Evolutionary conservation across 2,113 vertebrate species (phyloP), one percentile per base, ranked within the genome.

Genomic region (Cygnus buccinator): DNA sequence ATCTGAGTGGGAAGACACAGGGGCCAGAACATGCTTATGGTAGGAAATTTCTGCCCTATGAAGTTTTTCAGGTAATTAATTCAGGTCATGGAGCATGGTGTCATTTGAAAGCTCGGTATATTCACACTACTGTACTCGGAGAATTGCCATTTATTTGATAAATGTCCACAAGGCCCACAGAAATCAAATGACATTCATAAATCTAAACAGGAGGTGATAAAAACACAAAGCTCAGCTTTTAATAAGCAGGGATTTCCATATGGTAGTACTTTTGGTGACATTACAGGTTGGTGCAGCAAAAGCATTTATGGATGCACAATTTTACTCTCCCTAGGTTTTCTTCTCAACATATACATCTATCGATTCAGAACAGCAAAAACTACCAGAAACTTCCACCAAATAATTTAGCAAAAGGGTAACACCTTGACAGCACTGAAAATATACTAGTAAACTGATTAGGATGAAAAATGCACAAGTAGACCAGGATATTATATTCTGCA

Each of bases 141-240:
- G 58, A 94, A 89, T 76, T 89, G 43, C 21, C 63, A 58, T 92
- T 86, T 89, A 78, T 92, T 90, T 94, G 83, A 97, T 79, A 91
- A 75, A 92, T 68, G 65, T 79, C 62, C 73, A 92, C 39, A 79
- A 92, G 33, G 48, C 21, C 61, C 58, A 70, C 6, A 75, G 77
- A 96, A 94, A 87, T 91, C 74, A 58, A 84, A 79, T 50, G 8
- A 17, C 58, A 84, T 82, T 84, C 80, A 87, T 92, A 92, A 96
- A 95, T 79, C 80, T 91, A 76, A 96, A 76, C 25, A 86, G 62
- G 6, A 78, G 54, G 50, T 75, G 37, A 73, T 87, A 84, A 93
- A 96, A 92, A 0, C 31, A 75, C 28, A 87, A 91, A 95, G 22
- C 70, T 59, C 25, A 65, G 37, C 16, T 91, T 93, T 95, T 91